Evolutionary conservation across 2,888 invertebrate species (phyloP).

Genomic region (Coleophora deauratella): DNA sequence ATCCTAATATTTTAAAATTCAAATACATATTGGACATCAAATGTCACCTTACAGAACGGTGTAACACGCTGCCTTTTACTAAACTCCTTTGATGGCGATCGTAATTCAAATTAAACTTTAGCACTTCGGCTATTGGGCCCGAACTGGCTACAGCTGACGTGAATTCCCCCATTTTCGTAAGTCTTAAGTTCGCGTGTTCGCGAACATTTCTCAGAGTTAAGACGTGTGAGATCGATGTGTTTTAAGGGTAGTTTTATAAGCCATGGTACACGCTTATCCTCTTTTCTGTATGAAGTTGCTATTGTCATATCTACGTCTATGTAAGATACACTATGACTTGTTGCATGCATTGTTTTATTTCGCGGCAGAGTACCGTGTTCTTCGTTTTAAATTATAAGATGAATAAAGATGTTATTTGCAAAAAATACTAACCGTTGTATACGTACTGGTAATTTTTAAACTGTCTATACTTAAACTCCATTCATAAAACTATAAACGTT

Average conservation of each 20-base stretch:
- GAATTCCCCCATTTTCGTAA: constrained; percentile 18
- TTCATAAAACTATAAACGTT: too few relatives aligned
- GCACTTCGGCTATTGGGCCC: constrained; percentile 12
- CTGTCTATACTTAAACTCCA: too few relatives aligned
- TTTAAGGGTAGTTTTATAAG: constrained; percentile 1
- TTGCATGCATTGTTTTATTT: too few relatives aligned
- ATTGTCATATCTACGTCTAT: too few relatives aligned
- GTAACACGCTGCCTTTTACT: constrained; percentile 14
- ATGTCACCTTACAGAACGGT: constrained; percentile 15
- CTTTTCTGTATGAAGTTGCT: too few relatives aligned
- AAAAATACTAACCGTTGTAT: too few relatives aligned
- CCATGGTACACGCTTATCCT: not conserved
- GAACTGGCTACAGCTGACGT: constrained; percentile 3
- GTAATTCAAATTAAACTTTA: constrained; percentile 20
- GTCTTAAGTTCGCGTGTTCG: constrained; percentile 61
- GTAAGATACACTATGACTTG: too few relatives aligned
- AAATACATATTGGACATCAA: not conserved
- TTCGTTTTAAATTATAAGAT: too few relatives aligned
- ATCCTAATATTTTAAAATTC: too few relatives aligned
- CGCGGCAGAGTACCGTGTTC: too few relatives aligned
- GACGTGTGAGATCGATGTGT: constrained; percentile 12
- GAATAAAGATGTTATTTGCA: too few relatives aligned
- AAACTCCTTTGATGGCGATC: constrained; percentile 11
- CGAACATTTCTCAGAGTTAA: constrained; percentile 41
- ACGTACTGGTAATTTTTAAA: too few relatives aligned